Evolutionary conservation across 2,797 vertebrate species (phyloP).

Genomic region (Myioborus melanocephalus): DNA sequence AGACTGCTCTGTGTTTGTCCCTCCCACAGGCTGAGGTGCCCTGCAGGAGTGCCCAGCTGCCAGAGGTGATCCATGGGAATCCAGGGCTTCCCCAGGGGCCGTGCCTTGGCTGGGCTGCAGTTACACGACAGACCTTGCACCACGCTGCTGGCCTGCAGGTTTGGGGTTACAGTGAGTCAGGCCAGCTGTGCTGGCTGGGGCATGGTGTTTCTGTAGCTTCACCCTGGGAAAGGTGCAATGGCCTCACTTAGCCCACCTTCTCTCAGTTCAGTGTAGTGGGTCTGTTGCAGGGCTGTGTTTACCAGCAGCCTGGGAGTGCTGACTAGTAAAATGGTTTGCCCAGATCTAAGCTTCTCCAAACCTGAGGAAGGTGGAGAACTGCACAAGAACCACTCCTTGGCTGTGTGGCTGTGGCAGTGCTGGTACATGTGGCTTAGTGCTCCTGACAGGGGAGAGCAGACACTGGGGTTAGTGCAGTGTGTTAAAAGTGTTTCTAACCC

Average conservation of each 20-base stretch:
- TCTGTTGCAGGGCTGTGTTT: background rate
- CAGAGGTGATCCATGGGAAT: background rate
- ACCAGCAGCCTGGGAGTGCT: background rate
- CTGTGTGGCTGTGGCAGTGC: background rate
- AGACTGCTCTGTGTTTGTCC: background rate
- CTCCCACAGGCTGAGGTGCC: background rate
- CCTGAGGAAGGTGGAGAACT: background rate
- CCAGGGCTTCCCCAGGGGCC: background rate
- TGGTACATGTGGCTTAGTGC: background rate
- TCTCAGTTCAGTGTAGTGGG: fast-evolving
- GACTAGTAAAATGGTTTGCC: background rate
- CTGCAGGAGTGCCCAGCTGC: background rate
- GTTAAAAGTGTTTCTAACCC: too few species aligned
- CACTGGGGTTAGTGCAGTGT: background rate
- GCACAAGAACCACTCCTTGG: background rate
- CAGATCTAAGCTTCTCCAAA: background rate
- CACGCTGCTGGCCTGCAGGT: fast-evolving
- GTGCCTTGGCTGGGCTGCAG: background rate
- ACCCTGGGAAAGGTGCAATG: background rate
- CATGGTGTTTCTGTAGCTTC: background rate
- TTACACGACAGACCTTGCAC: background rate
- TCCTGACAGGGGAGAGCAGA: background rate
- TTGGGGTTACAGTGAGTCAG: fast-evolving
- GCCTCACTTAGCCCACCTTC: background rate
- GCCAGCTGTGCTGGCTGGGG: fast-evolving